Conservation (phyloP, 2,797 vertebrate genomes). For the Avahi laniger region DNA sequence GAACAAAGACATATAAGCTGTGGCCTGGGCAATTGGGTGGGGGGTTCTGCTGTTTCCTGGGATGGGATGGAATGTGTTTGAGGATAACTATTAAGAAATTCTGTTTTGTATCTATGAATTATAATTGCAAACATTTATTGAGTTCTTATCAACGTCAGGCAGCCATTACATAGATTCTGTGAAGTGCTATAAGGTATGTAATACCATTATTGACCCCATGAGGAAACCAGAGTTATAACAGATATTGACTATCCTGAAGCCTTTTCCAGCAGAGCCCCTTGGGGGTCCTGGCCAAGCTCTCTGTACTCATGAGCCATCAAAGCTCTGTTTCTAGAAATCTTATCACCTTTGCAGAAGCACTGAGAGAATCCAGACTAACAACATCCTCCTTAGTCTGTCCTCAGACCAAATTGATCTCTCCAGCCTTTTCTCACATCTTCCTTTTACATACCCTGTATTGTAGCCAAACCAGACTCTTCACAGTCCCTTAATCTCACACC, state of each 20-base stretch:
- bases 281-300: neutral
- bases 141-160: neutral
- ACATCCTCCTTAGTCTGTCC: neutral
- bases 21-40: neutral
- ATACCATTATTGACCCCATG: neutral
- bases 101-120: neutral
- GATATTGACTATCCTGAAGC: neutral
- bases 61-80: neutral
- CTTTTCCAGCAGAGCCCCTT: neutral
- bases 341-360: neutral
- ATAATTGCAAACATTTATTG: neutral
- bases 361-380: neutral
- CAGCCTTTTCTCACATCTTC: neutral
- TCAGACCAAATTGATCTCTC: neutral
- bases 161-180: neutral
- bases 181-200: neutral
- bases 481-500: neutral
- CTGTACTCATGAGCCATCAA: neutral
- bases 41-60: neutral
- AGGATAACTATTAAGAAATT: neutral
- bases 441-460: neutral
- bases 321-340: neutral
- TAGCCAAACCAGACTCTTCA: neutral
- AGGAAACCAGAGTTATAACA: neutral
- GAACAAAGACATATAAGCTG: neutral